Base-by-base conservation (phyloP, 2,888 invertebrate species). In the Selenia dentaria region DNA sequence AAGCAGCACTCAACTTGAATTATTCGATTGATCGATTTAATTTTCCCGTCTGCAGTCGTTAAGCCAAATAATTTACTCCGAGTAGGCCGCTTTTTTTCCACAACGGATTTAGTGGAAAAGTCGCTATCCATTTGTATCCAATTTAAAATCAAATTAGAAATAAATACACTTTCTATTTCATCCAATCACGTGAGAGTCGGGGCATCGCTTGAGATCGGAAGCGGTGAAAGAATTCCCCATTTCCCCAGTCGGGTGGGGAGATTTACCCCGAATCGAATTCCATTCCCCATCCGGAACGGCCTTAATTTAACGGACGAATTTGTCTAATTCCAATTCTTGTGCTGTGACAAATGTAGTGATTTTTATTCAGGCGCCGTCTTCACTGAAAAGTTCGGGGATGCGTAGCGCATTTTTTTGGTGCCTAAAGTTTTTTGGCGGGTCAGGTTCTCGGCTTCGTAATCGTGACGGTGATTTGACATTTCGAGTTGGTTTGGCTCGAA, bases 241-340 rank as follows among this genome's bases (percentile, higher is more conserved):
- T 83, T 79, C 72, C 73, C 74, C 66, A 62, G 67, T 60, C 67
- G 72, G 69, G 66, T 64, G 73, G 74, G 49, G 75, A 83, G 83
- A 85, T 87, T 86, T 85, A 75, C 78, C 83, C 82, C 72, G 84
- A 88, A 86, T 88, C 88, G 85, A 88, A 88, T 86, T 79, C 78
- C 73, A 67, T 70, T 75, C 74, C n/a, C 68, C 62, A 72, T 75
- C 77, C 74, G 74, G 70, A 84, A 84, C 80, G 73, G 80, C 82
- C 81, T 83, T 88, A 89, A 89, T 89, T 89, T 88, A 87, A 89
- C 86, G 83, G 83, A 79, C 83, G 86, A 88, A 88, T 88, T 88
- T 87, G 86, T 88, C 82, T 87, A 87, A 89, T 89, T 88, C 87
- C 84, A 80, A 88, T 88, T 87, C 85, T 83, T 83, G 80, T 81